Evolutionary conservation across 2,113 vertebrate genomes (phyloP), one percentile per base, ranked within the genome.

Genomic region (Bubo blakistoni): DNA sequence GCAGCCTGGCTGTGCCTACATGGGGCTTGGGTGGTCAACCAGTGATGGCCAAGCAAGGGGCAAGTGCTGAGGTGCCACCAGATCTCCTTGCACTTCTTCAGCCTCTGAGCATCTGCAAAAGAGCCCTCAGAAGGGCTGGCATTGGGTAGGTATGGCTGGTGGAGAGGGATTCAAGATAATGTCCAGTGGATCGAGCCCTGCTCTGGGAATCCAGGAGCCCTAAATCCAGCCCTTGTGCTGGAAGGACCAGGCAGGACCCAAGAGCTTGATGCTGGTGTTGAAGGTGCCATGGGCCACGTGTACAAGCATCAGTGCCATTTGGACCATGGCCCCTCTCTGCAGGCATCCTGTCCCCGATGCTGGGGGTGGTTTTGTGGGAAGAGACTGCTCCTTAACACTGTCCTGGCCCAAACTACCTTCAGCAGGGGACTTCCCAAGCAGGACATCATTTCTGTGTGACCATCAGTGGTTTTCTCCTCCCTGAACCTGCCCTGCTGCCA

Each of bases 261-360:
- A 27, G 42, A 24, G 20, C 2, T 0, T 0, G 19, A 4, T 44
- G 9, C 22, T 0, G 6, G 42, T 7, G 16, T 5, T 14, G 19
- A 26, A 38, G 69, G 47, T 42, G 25, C 22, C 13, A 5, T 6
- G 49, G 49, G 14, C 14, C 13, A 16, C 1, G 2, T 7, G 54
- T 5, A 7, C 5, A 19, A 49, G 77, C 6, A 26, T 22, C 8
- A 5, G 38, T 32, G 78, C 66, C 16, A 2, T 2, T 88, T 70
- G 58, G 29, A 38, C 22, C n/a, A 0, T 0, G 7, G 1, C 21
- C 24, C 26, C 4, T 52, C 34, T 52, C 46, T 0, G 0, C 36
- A 19, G 16, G 1, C 29, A 36, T 9, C 63, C 36, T 7, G 1
- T 2, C 44, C n/a, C 40, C 2, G 1, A 15, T 5, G 27, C 63